These are phyloP conservation scores for Myiagra hebetior DNA, from an alignment of 2,113 vertebrate species.

Conservation along the genomic window DNA sequence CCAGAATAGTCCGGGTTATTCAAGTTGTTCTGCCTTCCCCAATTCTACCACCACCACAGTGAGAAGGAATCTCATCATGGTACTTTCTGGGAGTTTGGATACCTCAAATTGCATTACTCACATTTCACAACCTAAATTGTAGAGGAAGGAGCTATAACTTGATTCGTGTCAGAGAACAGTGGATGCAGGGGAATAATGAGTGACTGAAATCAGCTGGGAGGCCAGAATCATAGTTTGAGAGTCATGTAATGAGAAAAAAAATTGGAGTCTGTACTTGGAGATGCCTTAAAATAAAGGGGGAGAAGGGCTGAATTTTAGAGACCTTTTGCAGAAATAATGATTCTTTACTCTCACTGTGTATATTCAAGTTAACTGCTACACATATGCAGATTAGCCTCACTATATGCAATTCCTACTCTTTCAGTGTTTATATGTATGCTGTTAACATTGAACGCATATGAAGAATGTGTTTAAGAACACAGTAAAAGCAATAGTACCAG, in stretches of 20 bases:
- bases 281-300: neutral
- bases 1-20: fast-evolving
- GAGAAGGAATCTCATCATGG: fast-evolving
- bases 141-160: neutral
- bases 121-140: neutral
- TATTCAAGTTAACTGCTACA: neutral
- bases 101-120: neutral
- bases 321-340: neutral
- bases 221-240: neutral
- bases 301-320: neutral
- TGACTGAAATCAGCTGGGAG: neutral
- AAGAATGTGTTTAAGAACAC: neutral
- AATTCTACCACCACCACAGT: neutral
- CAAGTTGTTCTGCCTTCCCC: neutral
- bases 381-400: neutral
- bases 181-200: neutral
- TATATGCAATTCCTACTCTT: neutral
- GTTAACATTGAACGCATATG: neutral
- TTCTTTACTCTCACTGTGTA: neutral
- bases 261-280: neutral
- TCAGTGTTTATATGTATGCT: neutral
- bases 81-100: neutral
- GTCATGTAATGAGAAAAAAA: neutral
- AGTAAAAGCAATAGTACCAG: neutral
- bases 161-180: neutral